phyloP scores from a whole-genome alignment of 92 coral and sea anemone species.

The Palythoa grandiflora region DNA sequence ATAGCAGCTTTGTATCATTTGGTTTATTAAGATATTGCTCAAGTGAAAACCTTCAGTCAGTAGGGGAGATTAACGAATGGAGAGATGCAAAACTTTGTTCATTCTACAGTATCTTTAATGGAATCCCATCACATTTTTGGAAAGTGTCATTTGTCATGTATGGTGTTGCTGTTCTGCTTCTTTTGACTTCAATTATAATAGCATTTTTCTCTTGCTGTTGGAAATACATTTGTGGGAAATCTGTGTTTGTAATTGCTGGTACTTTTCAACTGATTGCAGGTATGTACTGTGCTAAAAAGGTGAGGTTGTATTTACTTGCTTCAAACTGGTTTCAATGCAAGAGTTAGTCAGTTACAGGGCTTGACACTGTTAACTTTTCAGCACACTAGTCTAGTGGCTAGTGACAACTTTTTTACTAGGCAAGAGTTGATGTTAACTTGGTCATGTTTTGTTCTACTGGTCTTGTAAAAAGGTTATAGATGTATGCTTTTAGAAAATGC shows the following conservation, averaged over 20 bases:
- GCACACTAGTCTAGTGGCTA: too few species aligned
- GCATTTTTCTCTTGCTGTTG: conserved; percentile 77
- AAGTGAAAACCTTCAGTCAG: conserved; percentile 69
- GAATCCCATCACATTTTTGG: conserved; percentile 87
- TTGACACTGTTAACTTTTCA: too few species aligned
- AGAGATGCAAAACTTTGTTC: conserved; percentile 71
- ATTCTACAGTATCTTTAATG: conserved; percentile 74
- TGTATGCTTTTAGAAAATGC: too few species aligned
- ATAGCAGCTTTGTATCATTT: conserved; percentile 79
- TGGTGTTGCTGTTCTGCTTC: conserved; percentile 68
- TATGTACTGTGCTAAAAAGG: neutral
- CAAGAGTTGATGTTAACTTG: too few species aligned
- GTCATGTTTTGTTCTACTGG: too few species aligned
- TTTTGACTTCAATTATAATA: conserved; percentile 61
- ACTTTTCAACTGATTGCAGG: conserved; percentile 78
- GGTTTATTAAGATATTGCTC: conserved; percentile 81
- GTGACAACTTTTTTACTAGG: too few species aligned
- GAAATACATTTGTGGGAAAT: conserved; percentile 64
- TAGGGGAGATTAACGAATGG: conserved; percentile 80
- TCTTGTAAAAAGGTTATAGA: too few species aligned
- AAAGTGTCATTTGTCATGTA: conserved; percentile 72
- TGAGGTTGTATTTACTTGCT: too few species aligned
- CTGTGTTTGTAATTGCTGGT: conserved; percentile 76
- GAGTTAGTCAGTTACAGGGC: too few species aligned
- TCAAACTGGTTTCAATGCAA: too few species aligned